Percentiles rank a stretch among this genome's conserved stretches.
phyloP scores from a whole-genome alignment of 1,140 invertebrate species.

The Cydia fagiglandana region DNA sequence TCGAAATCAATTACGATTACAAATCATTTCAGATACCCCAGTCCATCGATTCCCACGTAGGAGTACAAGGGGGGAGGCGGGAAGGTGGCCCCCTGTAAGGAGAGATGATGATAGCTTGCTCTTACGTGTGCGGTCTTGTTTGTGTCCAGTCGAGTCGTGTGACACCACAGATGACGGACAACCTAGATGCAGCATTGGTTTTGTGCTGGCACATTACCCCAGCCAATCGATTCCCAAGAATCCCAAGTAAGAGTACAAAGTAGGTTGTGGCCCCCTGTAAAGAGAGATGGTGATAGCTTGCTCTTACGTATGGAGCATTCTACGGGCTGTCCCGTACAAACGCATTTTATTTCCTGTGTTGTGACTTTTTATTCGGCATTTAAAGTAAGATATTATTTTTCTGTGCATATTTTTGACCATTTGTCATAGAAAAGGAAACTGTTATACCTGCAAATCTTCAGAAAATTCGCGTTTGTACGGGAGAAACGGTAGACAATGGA shows the following conservation, averaged over 20 bases:
- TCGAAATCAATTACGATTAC: neutral
- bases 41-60: slow-evolving; percentile 41
- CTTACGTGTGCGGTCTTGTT: slow-evolving; percentile 72
- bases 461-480: too few relatives aligned
- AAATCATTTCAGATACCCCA: slow-evolving; percentile 22
- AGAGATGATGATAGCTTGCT: slow-evolving; percentile 60
- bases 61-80: slow-evolving; percentile 36
- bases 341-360: too few relatives aligned
- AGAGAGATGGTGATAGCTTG: slow-evolving; percentile 59
- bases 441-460: too few relatives aligned
- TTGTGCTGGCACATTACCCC: too few relatives aligned
- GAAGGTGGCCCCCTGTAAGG: slow-evolving; percentile 46
- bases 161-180: neutral
- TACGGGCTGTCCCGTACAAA: too few relatives aligned
- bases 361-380: too few relatives aligned
- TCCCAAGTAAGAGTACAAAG: neutral
- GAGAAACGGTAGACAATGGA: too few relatives aligned
- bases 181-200: neutral
- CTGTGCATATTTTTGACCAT: too few relatives aligned
- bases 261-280: slow-evolving; percentile 45
- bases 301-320: too few relatives aligned
- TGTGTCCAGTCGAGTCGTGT: slow-evolving; percentile 61
- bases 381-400: too few relatives aligned
- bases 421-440: too few relatives aligned
- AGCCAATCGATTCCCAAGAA: neutral